Base-by-base conservation (phyloP, 2,888 invertebrate genomes). In the Tridacna crocea region DNA sequence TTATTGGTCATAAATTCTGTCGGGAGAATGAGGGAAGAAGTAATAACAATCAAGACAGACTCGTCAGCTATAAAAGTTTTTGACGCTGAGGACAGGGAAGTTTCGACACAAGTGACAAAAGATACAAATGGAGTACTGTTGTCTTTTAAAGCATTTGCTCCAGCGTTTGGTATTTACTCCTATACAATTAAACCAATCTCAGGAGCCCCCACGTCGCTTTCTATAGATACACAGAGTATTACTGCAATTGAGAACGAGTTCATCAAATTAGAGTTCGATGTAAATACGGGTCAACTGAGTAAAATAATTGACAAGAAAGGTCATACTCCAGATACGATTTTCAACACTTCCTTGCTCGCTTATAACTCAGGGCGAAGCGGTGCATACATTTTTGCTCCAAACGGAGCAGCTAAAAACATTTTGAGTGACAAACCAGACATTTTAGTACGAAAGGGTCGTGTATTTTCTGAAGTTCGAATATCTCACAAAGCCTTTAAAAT, bases 391-490 rank as follows among this genome's bases (percentile, higher is more conserved):
- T 94, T 94, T 83, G 88, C 86, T 17, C 93, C 94, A 1, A 76
- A 77, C 0, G 91, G 92, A 6, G 87, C 90, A 19, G 92, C 93
- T 1, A 76, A 72, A 19, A 66, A 79, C n/a, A 79, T 88, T 27
- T 78, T 85, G 27, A 82, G 68, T 26, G 84, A 80, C 65, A 72
- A 48, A 65, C 94, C 93, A 55, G 96, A 96, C 74, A 96, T 98
- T 26, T 96, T 98, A 65, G 97, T 98, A 65, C 96, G 97, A 2
- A 97, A 97, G 0, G 99, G 99, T 0, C 96, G 97, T 0, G 95
- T 99, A 13, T 96, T 96, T 24, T 98, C 98, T 0, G 97, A 98
- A 92, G 95, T 99, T 1, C 97, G 97, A 0, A 97, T 98, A 0
- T 96, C 97, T 88, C 91, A 90, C 36, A 81, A 83, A 10, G 84